Base-by-base conservation (phyloP, 2,113 vertebrate genomes). In the Oreochromis spilurus region DNA sequence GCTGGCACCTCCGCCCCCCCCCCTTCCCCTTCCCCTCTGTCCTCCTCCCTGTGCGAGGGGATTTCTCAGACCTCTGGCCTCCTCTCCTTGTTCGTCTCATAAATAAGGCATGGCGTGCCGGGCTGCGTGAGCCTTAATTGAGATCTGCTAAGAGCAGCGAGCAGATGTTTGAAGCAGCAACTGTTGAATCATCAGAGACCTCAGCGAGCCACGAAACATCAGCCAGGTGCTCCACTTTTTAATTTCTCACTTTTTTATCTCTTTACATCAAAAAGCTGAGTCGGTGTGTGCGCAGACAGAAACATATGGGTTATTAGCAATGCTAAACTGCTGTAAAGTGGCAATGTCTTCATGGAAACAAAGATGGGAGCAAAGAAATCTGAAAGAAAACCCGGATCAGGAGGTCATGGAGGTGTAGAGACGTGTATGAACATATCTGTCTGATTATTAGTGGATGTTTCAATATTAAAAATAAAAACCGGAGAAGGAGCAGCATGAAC, bases 151-250 rank as follows among this genome's bases (percentile, higher is more conserved):
- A 95, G 95, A 96, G 95, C 93, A 95, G 93, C 93, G 91, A 95
- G 95, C 96, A 97, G 96, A 96, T 97, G 96, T 96, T 95, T 94
- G 92, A 89, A 94, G 91, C 92, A 83, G 95, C 95, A 96, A 96
- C 95, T 95, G 95, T 96, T 96, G 95, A 96, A 96, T 96, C 96
- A 95, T 94, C 93, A 86, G 95, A 96, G 96, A 96, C 93, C 85
- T 79, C 83, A 72, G 92, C 88, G 86, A 95, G 94, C 93, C 90
- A 91, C 88, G 88, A 95, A 96, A 95, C 92, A 86, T 72, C 87
- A 93, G 94, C 94, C 95, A 96, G 95, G 96, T 97, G 95, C 89
- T 95, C 58, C 81, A 86, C 89, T 88, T 94, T 92, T 84, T 62
- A 72, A 85, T 81, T 79, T 21, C 85, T 84, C 86, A 75, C 87